Evolutionary conservation across 2,888 invertebrate genomes (phyloP), one percentile per base, ranked within the genome.

Genomic region (Hydrotaea cyrtoneurina): DNA sequence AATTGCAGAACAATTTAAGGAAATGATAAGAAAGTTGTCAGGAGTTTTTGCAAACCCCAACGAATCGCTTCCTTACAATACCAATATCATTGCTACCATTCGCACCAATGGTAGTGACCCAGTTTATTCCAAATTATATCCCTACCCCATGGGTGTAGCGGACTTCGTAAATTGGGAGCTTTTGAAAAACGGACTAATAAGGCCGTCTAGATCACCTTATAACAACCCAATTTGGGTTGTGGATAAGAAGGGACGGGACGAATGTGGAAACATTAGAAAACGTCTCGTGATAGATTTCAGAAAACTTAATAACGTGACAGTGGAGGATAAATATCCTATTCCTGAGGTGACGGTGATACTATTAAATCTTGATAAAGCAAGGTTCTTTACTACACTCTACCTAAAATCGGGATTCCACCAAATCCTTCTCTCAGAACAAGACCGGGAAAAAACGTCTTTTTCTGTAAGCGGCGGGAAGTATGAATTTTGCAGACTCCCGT

Each of bases 401-500:
- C 62, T 73, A 2, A 78, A 73, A 39, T 72, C 78, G 31, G 53
- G 62, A 7, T 57, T 69, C 39, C 77, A 69, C 21, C 57, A 77
- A 13, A 69, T 77, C 66, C 2, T 15, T 11, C 66, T 76, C 0
- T 46, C 53, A 2, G 55, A 76, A 19, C 23, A 11, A 19, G 64
- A 59, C 15, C 53, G 57, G 17, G 57, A 78, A 17, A n/a, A 80
- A 80, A 57, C 77, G 53, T 0, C 55, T 64, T 1, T 85, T n/a
- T 71, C 64, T 0, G 50, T 78, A 0, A 53, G 64, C 19, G 80
- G 78, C 31, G 83, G 77, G 10, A 86, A 85, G 17, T 86, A 86
- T 62, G 86, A 85, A 43, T 83, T 85, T 26, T 86, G 82, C 19
- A 46, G 83, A 36, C 62, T 86, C 3, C 81, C 81, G 5, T 82